phyloP scores from a whole-genome alignment of 1,140 invertebrate species.

The Phocides pigmalion region DNA sequence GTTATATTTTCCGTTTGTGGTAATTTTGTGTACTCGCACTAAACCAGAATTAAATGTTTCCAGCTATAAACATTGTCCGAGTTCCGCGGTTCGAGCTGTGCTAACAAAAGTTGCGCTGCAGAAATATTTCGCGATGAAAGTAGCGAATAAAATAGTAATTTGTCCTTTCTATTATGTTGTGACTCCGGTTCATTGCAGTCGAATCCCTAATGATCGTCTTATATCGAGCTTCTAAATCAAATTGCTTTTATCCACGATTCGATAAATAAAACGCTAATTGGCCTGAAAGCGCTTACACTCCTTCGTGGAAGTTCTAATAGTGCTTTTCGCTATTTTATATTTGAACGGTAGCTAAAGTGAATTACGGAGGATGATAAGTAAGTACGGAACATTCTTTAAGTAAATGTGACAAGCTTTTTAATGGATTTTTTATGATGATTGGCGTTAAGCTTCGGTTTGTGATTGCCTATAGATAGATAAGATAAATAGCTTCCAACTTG shows the following conservation, averaged over 20 bases:
- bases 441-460: not conserved
- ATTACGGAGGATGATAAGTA: slow-evolving; percentile 4
- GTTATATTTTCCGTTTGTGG: slow-evolving; percentile 30
- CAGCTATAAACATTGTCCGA: slow-evolving; percentile 44
- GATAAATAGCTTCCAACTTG: not conserved
- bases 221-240: slow-evolving; percentile 53
- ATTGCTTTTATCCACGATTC: slow-evolving; percentile 37
- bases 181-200: slow-evolving; percentile 42
- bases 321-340: slow-evolving; percentile 9
- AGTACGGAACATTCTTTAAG: not conserved
- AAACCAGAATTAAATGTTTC: slow-evolving; percentile 39
- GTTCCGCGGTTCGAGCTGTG: slow-evolving; percentile 34
- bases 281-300: slow-evolving; percentile 21
- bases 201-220: slow-evolving; percentile 57
- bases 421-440: slow-evolving; percentile 1
- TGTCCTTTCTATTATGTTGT: slow-evolving; percentile 50
- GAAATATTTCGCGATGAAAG: slow-evolving; percentile 41
- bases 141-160: slow-evolving; percentile 44
- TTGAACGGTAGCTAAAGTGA: not conserved
- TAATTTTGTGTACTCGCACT: slow-evolving; percentile 26
- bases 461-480: not conserved
- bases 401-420: not conserved
- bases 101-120: slow-evolving; percentile 45
- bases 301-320: slow-evolving; percentile 6
- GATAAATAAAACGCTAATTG: slow-evolving; percentile 27